Conservation (phyloP, 1,140 invertebrate species). For the Neotoxoptera formosana region DNA sequence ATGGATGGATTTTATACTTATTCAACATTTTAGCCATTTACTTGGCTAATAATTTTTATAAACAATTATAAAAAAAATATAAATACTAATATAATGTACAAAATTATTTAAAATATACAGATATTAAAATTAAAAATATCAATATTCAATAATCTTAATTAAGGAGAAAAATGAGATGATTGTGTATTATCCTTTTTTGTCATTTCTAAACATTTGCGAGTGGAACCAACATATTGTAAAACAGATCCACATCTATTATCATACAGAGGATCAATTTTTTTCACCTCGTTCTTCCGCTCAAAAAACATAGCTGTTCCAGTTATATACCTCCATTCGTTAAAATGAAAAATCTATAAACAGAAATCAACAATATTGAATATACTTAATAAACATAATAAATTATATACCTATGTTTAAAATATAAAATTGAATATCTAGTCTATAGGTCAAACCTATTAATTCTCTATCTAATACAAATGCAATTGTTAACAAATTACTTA, state of each 20-base stretch:
- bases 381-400: neutral
- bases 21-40: too few relatives aligned
- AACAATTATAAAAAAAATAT: too few relatives aligned
- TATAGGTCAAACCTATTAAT: too few relatives aligned
- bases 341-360: constrained; percentile 33
- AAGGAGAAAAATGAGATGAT: neutral
- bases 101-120: neutral
- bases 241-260: constrained; percentile 33
- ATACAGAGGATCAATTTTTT: constrained; percentile 45
- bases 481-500: too few relatives aligned
- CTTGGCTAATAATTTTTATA: too few relatives aligned
- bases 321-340: constrained; percentile 38
- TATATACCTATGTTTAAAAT: too few relatives aligned
- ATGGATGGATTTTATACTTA: too few relatives aligned
- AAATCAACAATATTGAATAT: neutral
- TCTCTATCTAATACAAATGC: too few relatives aligned
- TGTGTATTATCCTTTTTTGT: constrained; percentile 22
- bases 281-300: neutral
- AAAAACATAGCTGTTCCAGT: constrained; percentile 44
- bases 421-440: too few relatives aligned
- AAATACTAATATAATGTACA: neutral
- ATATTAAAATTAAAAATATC: neutral
- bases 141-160: neutral
- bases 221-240: constrained; percentile 41
- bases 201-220: constrained; percentile 47